Evolutionary conservation across 2,888 invertebrate species (phyloP).

Genomic region (Dinocampus coccinellae): DNA sequence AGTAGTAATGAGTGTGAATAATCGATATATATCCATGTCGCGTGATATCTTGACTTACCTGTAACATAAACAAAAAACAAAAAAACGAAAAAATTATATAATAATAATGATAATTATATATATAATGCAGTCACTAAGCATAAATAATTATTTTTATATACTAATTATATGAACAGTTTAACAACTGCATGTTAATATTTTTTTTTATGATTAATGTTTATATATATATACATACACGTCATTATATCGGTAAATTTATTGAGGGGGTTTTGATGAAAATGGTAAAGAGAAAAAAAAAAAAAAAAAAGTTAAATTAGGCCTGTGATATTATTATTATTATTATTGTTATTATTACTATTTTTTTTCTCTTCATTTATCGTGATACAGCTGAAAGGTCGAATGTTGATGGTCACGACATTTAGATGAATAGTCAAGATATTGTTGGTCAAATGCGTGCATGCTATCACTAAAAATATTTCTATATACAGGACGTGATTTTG

Average conservation of each 20-base stretch:
- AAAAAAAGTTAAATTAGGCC: slow-evolving; percentile 4
- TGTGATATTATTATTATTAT: slow-evolving; percentile 1
- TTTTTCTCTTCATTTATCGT: neutral
- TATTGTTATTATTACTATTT: too few relatives aligned
- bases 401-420: slow-evolving; percentile 34
- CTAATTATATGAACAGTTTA: neutral
- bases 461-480: slow-evolving; percentile 16
- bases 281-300: neutral
- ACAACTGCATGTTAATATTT: neutral
- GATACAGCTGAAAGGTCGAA: slow-evolving; percentile 23
- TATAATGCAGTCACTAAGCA: neutral
- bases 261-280: slow-evolving; percentile 1
- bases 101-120: slow-evolving; percentile 12
- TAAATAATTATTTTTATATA: neutral
- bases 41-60: slow-evolving; percentile 23
- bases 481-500: neutral
- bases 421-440: slow-evolving; percentile 22
- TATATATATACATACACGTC: neutral
- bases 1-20: slow-evolving; percentile 25
- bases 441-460: slow-evolving; percentile 4
- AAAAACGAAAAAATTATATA: neutral
- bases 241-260: neutral
- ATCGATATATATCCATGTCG: slow-evolving; percentile 18
- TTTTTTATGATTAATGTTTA: neutral
- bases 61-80: slow-evolving; percentile 30